Conservation (phyloP, 2,888 invertebrate genomes). For the Agrotis ipsilon region DNA sequence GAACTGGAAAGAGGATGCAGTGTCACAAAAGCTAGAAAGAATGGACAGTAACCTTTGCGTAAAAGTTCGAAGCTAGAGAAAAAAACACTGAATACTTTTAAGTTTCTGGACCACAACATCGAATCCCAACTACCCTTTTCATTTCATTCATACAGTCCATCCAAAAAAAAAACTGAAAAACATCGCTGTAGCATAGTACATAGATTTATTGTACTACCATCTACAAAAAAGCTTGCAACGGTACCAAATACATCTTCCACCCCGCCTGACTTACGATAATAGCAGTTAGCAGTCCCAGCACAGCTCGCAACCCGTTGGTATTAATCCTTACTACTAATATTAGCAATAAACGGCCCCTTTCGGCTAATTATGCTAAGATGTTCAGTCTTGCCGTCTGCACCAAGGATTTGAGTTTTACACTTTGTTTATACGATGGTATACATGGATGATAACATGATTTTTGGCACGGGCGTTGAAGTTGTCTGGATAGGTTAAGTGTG, state of each 20-base stretch:
- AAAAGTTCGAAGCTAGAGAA: too few species aligned
- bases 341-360: conserved; percentile 89
- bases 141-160: too few species aligned
- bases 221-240: conserved; percentile 12
- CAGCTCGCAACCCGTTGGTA: conserved; percentile 74
- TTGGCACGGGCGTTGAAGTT: conserved; percentile 33
- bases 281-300: conserved; percentile 76
- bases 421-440: conserved; percentile 68
- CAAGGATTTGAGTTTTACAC: conserved; percentile 76
- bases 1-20: too few species aligned
- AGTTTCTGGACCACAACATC: not conserved
- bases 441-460: conserved; percentile 59
- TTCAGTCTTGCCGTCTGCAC: conserved; percentile 82
- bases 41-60: too few species aligned
- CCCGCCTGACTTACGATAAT: conserved; percentile 79
- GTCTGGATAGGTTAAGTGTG: not conserved
- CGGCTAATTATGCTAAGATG: conserved; percentile 89
- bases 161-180: too few species aligned
- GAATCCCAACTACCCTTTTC: not conserved
- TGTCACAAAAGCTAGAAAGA: too few species aligned
- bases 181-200: too few species aligned
- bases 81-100: too few species aligned
- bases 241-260: conserved; percentile 31
- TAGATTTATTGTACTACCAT: not conserved
- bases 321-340: conserved; percentile 90